Evolutionary conservation across 2,797 vertebrate genomes (phyloP), one percentile per base, ranked within the genome.

Genomic region (Mallotus villosus): DNA sequence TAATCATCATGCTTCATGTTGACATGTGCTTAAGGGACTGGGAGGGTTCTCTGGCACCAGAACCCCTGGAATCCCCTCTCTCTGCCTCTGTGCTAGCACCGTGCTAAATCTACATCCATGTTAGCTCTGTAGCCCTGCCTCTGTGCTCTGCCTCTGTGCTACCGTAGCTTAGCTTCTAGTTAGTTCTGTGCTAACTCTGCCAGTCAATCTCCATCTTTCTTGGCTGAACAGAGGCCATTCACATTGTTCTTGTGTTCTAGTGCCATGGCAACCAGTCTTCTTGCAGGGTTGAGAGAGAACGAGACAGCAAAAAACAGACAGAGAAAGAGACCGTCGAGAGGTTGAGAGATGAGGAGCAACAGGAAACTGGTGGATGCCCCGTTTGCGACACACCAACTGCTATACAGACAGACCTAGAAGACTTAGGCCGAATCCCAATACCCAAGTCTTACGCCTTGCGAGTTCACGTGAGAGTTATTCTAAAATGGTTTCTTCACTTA

Each of bases 211-310:
- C 27, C 37, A 25, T n/a, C 74, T 70, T 68, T 59, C 58, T 57
- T 37, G 80, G 41, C 64, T 71, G 76, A 71, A 85, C 80, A 88
- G 86, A 80, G 75, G 84, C 72, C 79, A 77, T 77, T 61, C 75
- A 85, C 76, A 80, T 74, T 80, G 82, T 64, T 68, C 77, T 74
- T 77, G 78, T 67, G 83, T 81, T 86, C 60, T 57, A 74, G 72
- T 78, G 77, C 89, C 84, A 89, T 91, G 85, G 87, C 78, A 88
- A 91, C 86, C 74, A 57, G 63, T 68, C 72, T 24, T 7, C 59
- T 22, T 37, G 76, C 72, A 68, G 74, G 1, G 61, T 19, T 37
- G 60, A 75, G 68, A 70, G 34, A 57, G 61, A 55, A n/a, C 16
- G 19, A 55, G 51, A 51, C 49, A 55, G 51, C 16, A n/a, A 55